phyloP scores from a whole-genome alignment of 2,888 invertebrate genomes.

The Selenia dentaria region DNA sequence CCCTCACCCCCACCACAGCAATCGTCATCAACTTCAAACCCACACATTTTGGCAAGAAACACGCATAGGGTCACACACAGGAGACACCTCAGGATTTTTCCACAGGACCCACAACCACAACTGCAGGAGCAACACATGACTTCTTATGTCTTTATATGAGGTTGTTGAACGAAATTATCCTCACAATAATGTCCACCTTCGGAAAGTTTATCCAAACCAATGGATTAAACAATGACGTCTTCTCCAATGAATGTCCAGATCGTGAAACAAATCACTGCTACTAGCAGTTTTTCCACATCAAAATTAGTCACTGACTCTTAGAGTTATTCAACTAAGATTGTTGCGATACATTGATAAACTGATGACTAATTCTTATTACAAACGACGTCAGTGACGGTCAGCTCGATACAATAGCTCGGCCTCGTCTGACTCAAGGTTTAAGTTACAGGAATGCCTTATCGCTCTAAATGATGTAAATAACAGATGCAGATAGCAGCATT shows the following conservation, averaged over 20 bases:
- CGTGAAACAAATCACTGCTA: too few relatives aligned
- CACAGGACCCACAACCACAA: conserved; percentile 62
- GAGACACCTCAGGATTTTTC: conserved; percentile 63
- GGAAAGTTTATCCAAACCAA: too few relatives aligned
- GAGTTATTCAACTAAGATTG: too few relatives aligned
- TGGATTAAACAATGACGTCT: too few relatives aligned
- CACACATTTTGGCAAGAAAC: conserved; percentile 64
- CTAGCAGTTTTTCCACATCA: too few relatives aligned
- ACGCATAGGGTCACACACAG: conserved; percentile 64
- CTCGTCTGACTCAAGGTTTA: conserved; percentile 1
- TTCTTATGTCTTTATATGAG: too few relatives aligned
- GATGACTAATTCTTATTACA: neutral
- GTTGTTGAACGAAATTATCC: too few relatives aligned
- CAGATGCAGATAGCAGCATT: neutral
- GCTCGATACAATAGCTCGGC: neutral
- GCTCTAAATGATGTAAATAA: neutral
- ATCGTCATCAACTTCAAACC: conserved; percentile 61
- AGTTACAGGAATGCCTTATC: neutral
- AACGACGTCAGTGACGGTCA: neutral
- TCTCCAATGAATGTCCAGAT: too few relatives aligned
- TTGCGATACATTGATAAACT: too few relatives aligned
- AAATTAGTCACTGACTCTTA: too few relatives aligned
- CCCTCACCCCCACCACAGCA: conserved; percentile 52
- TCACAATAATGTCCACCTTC: too few relatives aligned
- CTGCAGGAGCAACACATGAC: conserved; percentile 62